Evolutionary conservation across 2,888 invertebrate species (phyloP).

Genomic region (Lithophane leautieri): DNA sequence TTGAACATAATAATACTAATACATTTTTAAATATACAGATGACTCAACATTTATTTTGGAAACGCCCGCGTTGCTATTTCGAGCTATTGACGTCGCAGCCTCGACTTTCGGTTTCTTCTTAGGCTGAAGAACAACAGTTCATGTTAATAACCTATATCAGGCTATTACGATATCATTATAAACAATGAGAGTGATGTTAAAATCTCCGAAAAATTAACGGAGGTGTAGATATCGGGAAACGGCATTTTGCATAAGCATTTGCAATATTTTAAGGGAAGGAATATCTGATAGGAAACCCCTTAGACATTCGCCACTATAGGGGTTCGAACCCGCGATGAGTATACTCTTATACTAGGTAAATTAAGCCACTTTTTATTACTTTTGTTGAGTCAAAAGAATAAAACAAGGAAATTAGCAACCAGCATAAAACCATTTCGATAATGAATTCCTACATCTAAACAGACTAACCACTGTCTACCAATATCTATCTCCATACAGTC

Average conservation of each 20-base stretch:
- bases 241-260: slow-evolving; percentile 10
- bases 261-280: background rate
- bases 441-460: slow-evolving; percentile 21
- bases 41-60: slow-evolving; percentile 87
- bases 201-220: slow-evolving; percentile 1
- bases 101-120: slow-evolving; percentile 87
- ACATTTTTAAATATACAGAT: slow-evolving; percentile 71
- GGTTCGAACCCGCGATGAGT: slow-evolving; percentile 30
- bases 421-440: slow-evolving; percentile 21
- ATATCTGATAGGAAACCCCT: background rate
- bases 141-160: slow-evolving; percentile 55
- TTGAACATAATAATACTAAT: slow-evolving; percentile 54
- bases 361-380: background rate
- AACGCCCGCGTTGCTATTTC: slow-evolving; percentile 76
- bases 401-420: slow-evolving; percentile 43
- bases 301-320: slow-evolving; percentile 17
- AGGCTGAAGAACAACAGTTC: slow-evolving; percentile 79
- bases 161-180: slow-evolving; percentile 36
- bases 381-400: slow-evolving; percentile 52
- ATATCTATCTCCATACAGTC: slow-evolving; percentile 23
- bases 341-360: background rate
- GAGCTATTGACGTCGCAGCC: slow-evolving; percentile 72
- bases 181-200: slow-evolving; percentile 11
- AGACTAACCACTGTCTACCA: slow-evolving; percentile 16
- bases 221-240: background rate